phyloP scores from a whole-genome alignment of 2,113 vertebrate species.

The Megatriorchis doriae region DNA sequence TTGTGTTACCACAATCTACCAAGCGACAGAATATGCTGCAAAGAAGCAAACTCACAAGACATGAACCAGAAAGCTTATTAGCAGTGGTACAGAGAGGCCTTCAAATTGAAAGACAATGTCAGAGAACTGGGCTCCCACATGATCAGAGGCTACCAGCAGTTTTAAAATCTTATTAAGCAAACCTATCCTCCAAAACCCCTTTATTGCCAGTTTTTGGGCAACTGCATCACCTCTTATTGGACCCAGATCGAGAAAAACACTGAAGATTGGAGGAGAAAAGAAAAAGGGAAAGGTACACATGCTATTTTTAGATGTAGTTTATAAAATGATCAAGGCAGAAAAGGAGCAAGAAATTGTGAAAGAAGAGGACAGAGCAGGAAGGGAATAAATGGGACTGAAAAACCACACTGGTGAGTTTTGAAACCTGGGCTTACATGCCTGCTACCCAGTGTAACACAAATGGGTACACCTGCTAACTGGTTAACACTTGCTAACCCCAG shows the following conservation, averaged over 20 bases:
- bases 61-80: neutral
- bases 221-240: neutral
- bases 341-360: neutral
- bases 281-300: neutral
- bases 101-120: neutral
- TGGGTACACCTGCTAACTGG: too few relatives aligned
- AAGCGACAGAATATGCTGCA: neutral
- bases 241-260: neutral
- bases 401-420: accelerated
- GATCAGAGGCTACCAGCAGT: neutral
- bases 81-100: neutral
- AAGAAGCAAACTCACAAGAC: neutral
- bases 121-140: neutral
- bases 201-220: neutral
- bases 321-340: neutral
- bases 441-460: too few relatives aligned
- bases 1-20: neutral
- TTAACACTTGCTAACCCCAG: too few relatives aligned
- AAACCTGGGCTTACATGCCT: neutral
- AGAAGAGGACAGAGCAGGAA: neutral
- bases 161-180: neutral
- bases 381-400: neutral
- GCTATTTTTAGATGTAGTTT: neutral
- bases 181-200: neutral
- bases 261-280: neutral